These are phyloP conservation scores for Drosophila paulistorum DNA, from an alignment of 1,140 invertebrate species.

Conservation along the genomic window DNA sequence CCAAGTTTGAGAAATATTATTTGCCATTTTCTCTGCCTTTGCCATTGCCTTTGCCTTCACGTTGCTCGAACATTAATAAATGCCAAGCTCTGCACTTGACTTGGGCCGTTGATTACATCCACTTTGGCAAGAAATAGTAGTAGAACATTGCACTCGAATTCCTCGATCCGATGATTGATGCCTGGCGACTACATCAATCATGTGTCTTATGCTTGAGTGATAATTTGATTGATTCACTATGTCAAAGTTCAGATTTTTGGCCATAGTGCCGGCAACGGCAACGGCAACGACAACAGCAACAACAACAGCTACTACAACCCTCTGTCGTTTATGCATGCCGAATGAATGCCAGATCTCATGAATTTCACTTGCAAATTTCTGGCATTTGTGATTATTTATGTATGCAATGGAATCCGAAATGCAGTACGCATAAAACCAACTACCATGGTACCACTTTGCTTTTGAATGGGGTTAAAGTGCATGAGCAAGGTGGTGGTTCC, in stretches of 20 bases:
- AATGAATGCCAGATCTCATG: slow-evolving; percentile 15
- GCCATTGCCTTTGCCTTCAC: neutral
- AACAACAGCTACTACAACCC: too few relatives aligned
- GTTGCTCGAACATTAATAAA: slow-evolving; percentile 6
- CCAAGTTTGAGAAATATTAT: neutral
- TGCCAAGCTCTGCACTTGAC: slow-evolving; percentile 18
- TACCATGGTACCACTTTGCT: slow-evolving; percentile 8
- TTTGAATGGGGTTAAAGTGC: slow-evolving; percentile 58
- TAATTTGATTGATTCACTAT: slow-evolving; percentile 66
- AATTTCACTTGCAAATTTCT: slow-evolving; percentile 17
- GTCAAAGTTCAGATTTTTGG: neutral
- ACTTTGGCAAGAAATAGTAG: slow-evolving; percentile 7
- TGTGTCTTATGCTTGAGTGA: slow-evolving; percentile 34
- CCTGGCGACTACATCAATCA: slow-evolving; percentile 53
- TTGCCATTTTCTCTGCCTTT: neutral
- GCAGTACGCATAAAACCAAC: slow-evolving; percentile 14
- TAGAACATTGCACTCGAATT: slow-evolving; percentile 41
- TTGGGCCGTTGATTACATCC: slow-evolving; percentile 27
- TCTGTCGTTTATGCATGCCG: slow-evolving; percentile 20
- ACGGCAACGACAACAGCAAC: too few relatives aligned
- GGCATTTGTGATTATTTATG: slow-evolving; percentile 49
- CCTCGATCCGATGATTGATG: slow-evolving; percentile 60
- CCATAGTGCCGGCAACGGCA: too few relatives aligned
- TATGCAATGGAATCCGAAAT: slow-evolving; percentile 27
- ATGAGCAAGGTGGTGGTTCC: slow-evolving; percentile 26